phyloP scores from a whole-genome alignment of 2,888 invertebrate genomes.

The Caenorhabditis becei region DNA sequence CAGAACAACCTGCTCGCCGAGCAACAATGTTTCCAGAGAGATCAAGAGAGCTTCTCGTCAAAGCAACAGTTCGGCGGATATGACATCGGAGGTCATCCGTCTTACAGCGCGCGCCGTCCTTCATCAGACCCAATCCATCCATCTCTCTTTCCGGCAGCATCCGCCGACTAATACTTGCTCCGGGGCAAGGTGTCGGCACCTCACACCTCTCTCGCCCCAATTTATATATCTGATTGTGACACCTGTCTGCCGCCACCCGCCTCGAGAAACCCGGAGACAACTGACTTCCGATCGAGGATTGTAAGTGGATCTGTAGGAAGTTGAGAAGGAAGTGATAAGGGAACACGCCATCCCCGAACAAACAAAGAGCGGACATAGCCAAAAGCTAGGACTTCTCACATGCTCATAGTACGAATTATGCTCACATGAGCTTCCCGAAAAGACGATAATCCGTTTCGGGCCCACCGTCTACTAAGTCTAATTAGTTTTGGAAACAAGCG shows the following conservation, averaged over 20 bases:
- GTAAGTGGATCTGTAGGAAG: not conserved
- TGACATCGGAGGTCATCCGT: conserved; percentile 3
- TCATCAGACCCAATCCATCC: conserved; percentile 30
- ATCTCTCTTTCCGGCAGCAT: conserved; percentile 37
- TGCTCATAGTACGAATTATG: too few relatives aligned
- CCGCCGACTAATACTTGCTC: conserved; percentile 12
- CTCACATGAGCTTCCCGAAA: too few relatives aligned
- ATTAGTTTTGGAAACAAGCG: too few relatives aligned
- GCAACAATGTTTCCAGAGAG: not conserved
- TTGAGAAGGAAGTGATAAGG: not conserved
- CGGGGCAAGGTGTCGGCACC: conserved; percentile 38
- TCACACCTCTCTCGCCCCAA: conserved; percentile 51
- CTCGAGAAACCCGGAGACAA: conserved; percentile 18
- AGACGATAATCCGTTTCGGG: too few relatives aligned
- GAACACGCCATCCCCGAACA: too few relatives aligned
- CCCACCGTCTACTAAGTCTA: too few relatives aligned
- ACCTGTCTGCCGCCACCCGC: conserved; percentile 40
- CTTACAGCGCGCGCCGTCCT: not conserved
- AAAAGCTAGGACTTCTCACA: too few relatives aligned
- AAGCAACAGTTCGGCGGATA: not conserved
- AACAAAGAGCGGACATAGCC: too few relatives aligned
- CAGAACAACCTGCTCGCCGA: conserved; percentile 30
- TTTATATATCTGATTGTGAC: conserved; percentile 58
- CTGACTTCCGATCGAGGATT: conserved; percentile 19
- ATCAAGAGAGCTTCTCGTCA: not conserved